A percentile compares a stretch with the other conserved stretches of the same genome.
phyloP scores from a whole-genome alignment of 2,113 vertebrate species.

The Balaenoptera acutorostrata region DNA sequence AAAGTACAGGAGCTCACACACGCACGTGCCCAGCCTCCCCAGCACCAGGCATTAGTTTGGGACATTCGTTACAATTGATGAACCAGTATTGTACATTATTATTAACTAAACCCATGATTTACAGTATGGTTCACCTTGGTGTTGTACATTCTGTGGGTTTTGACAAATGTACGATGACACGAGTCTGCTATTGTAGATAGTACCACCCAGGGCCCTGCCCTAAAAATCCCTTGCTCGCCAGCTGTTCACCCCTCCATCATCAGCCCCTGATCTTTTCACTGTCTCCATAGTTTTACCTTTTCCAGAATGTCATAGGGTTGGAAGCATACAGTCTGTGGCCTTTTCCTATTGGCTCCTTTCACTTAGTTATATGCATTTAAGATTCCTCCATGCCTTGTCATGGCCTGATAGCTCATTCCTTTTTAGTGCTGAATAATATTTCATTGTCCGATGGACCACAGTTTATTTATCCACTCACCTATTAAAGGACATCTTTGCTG shows the following conservation, averaged over 20 bases:
- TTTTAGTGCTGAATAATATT: not conserved
- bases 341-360: no score
- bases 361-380: no score
- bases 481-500: not conserved
- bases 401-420: not conserved
- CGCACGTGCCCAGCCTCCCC: not conserved
- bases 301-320: not conserved
- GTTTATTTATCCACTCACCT: not conserved
- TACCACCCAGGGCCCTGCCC: not conserved
- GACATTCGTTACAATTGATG: not conserved
- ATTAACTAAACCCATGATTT: not conserved
- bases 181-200: rapidly evolving
- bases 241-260: no score
- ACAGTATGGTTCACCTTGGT: not conserved
- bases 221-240: rapidly evolving
- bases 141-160: not conserved
- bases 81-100: not conserved
- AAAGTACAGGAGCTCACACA: not conserved
- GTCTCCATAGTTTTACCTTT: not conserved
- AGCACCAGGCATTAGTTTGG: not conserved
- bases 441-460: not conserved
- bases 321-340: not conserved
- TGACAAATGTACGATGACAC: not conserved
- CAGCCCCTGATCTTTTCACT: not conserved
- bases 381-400: not conserved